These are phyloP conservation scores for Xiphophorus birchmanni DNA, from an alignment of 2,797 vertebrate genomes.

Conservation along the genomic window DNA sequence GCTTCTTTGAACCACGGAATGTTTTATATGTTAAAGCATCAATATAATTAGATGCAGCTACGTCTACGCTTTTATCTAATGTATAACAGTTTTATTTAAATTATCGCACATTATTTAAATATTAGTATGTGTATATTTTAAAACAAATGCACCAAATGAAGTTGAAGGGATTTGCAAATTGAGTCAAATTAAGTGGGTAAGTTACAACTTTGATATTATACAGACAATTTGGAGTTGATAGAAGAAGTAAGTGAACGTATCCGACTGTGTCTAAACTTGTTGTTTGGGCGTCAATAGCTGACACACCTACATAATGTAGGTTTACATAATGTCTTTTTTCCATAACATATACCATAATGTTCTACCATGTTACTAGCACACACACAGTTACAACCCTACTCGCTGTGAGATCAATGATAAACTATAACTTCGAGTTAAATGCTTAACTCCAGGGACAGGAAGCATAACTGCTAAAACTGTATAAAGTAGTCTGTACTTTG, in stretches of 20 bases:
- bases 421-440: neutral
- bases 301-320: conserved; percentile 18
- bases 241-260: neutral
- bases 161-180: neutral
- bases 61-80: too few relatives aligned
- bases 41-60: neutral
- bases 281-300: conserved; percentile 3
- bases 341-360: neutral
- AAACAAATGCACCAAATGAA: neutral
- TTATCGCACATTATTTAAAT: neutral
- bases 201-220: neutral
- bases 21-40: neutral
- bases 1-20: too few relatives aligned
- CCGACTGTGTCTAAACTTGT: neutral
- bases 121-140: neutral
- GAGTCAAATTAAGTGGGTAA: neutral
- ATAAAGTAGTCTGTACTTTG: neutral
- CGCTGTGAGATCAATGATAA: neutral
- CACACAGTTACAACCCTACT: neutral
- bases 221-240: neutral
- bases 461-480: neutral
- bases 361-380: neutral
- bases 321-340: neutral
- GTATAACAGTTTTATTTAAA: neutral
- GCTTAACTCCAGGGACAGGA: neutral